Percentiles rank a stretch among this genome's conserved stretches.
Conservation (phyloP, 2,797 vertebrate genomes). For the Cichlasoma orientale region DNA sequence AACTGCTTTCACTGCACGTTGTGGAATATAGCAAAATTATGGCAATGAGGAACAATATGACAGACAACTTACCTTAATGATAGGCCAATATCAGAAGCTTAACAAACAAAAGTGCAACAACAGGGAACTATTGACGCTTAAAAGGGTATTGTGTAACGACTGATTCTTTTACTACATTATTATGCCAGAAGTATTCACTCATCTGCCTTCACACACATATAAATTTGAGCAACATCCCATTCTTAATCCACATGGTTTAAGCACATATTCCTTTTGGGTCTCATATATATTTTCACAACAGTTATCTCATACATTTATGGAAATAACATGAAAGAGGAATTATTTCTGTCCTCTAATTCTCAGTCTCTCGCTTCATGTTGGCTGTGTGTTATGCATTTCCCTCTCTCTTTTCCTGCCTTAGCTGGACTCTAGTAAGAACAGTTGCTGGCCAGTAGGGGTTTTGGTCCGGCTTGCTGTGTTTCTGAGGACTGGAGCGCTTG, state of each 20-base stretch:
- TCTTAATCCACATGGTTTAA: too few relatives aligned
- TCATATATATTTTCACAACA: neutral
- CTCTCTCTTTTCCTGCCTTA: conserved; percentile 25
- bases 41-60: neutral
- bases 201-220: too few relatives aligned
- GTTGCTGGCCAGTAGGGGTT: conserved; percentile 65
- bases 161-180: neutral
- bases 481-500: conserved; percentile 42
- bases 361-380: neutral
- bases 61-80: neutral
- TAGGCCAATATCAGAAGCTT: neutral
- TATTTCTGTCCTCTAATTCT: neutral
- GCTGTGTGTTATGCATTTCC: conserved; percentile 3
- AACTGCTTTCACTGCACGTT: neutral
- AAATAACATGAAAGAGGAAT: neutral
- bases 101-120: neutral
- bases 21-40: neutral
- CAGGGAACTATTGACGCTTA: neutral
- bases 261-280: neutral
- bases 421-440: conserved; percentile 60
- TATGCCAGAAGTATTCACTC: too few relatives aligned
- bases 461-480: conserved; percentile 61
- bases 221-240: too few relatives aligned
- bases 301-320: neutral
- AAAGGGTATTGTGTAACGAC: neutral